Conservation (phyloP, 2,113 vertebrate genomes). For the Anser cygnoides region DNA sequence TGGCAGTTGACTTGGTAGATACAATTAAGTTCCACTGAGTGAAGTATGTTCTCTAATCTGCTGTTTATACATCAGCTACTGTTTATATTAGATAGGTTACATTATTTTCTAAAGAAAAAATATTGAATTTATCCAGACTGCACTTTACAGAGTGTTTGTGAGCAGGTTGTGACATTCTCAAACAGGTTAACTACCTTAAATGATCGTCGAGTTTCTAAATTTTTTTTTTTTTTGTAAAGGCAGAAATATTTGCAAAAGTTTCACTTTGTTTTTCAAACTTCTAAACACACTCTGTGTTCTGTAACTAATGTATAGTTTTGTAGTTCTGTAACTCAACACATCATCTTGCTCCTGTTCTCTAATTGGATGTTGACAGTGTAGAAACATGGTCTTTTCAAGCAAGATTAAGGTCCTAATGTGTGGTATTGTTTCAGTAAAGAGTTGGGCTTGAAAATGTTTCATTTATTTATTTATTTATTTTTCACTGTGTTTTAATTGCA, state of each 20-base stretch:
- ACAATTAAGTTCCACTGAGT: background rate
- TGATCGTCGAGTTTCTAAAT: background rate
- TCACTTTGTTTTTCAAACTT: background rate
- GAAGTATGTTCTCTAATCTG: background rate
- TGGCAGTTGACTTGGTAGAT: background rate
- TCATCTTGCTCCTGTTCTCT: background rate
- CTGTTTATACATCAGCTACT: background rate
- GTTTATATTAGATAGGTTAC: background rate
- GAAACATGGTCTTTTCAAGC: background rate
- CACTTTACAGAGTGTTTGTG: background rate
- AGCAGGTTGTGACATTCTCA: background rate
- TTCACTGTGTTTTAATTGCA: background rate
- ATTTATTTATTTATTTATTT: background rate
- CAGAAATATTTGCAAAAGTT: background rate
- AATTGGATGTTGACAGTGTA: background rate
- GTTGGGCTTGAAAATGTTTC: background rate
- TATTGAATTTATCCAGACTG: background rate
- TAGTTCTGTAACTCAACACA: background rate
- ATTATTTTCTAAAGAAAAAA: background rate
- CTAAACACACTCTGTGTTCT: background rate
- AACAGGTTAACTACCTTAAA: background rate
- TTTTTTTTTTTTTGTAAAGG: background rate
- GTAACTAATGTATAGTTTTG: rapidly evolving
- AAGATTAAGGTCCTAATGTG: background rate
- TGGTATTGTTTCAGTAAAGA: background rate